Percentiles rank a stretch among this genome's conserved stretches.
Evolutionary conservation across 2,113 vertebrate species (phyloP).

Genomic region (Salvator merianae): DNA sequence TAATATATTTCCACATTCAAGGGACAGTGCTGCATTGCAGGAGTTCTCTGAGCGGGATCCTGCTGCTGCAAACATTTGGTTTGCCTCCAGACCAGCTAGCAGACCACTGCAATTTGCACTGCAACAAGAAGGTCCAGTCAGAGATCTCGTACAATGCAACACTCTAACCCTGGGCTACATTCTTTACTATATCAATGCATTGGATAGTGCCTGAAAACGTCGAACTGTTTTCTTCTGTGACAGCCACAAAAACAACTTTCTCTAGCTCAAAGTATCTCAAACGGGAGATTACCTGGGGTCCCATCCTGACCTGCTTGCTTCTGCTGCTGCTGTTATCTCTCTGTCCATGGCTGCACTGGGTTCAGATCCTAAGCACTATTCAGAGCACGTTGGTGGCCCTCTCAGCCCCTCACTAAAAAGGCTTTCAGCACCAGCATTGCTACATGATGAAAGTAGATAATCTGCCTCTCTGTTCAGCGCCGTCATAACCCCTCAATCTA

Average conservation of each 20-base stretch:
- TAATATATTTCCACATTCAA: not conserved
- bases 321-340: not conserved
- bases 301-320: not conserved
- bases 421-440: slow-evolving; percentile 70
- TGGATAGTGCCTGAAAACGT: not conserved
- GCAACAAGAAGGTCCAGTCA: no score
- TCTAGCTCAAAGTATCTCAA: not conserved
- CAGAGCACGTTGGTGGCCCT: not conserved
- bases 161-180: no score
- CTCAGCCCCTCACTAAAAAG: slow-evolving; percentile 65
- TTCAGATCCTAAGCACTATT: not conserved
- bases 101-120: no score
- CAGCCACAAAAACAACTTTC: not conserved
- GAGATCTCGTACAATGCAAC: no score
- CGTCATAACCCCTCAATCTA: slow-evolving; percentile 65
- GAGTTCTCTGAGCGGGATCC: no score
- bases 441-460: slow-evolving; percentile 83
- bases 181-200: no score
- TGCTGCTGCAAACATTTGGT: no score
- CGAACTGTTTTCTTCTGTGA: not conserved
- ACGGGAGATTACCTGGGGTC: no score
- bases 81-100: no score
- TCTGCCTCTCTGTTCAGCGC: slow-evolving; percentile 73
- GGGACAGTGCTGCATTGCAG: no score
- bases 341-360: not conserved